Evolutionary conservation across 2,888 invertebrate genomes (phyloP), one percentile per base, ranked within the genome.

Genomic region (Meteorus cinctellus): DNA sequence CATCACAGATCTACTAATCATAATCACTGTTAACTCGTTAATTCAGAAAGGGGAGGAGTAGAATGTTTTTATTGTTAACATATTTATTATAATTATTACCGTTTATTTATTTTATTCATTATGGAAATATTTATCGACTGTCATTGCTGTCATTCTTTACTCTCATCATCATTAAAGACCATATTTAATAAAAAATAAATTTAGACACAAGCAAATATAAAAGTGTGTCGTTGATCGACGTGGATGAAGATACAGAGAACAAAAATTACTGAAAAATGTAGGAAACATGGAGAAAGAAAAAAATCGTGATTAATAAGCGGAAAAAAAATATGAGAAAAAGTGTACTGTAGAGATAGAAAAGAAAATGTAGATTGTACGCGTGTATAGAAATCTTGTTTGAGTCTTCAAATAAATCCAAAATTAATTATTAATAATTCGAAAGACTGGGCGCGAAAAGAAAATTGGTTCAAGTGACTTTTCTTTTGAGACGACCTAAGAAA

Each of bases 161-260:
- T 27, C 62, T 74, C 74, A 79, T 74, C 71, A 68, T 70, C 79
- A 77, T 72, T 76, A 79, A 51, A 59, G 63, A 74, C 41, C 45
- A 80, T 73, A 36, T 63, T 41, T 72, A 77, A 45, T 55, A 59
- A 70, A n/a, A 8, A 19, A 55, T 55, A 55, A 55, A 55, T 55
- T 69, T 72, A 81, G 79, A 75, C 74, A 71, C 76, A 73, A 79
- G 73, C 63, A 73, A 45, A 19, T 76, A 69, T 65, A 60, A 69
- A 31, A n/a, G 62, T 76, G 78, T 78, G 78, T 80, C 77, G 77
- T 80, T 79, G 79, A 79, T 79, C 80, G 79, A 79, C 79, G 72
- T 68, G 69, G 68, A 79, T 72, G 72, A 70, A 27, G 48, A 71
- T 68, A 76, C 67, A 60, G 27, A 60, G 29, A 71, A 51, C 16